Conservation (phyloP, 2,888 invertebrate species). For the Andricus curvator region DNA sequence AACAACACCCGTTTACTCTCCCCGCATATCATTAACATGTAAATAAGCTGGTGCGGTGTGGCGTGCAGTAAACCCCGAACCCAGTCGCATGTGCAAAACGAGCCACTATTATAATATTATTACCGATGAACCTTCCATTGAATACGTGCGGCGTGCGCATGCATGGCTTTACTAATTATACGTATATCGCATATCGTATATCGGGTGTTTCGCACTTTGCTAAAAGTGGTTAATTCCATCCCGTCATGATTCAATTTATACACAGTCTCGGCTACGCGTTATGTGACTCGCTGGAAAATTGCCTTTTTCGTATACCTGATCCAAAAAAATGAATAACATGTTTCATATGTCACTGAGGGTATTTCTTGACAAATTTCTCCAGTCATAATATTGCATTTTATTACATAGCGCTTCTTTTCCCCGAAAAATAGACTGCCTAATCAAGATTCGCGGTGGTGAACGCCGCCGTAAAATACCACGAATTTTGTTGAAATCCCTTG, state of each 20-base stretch:
- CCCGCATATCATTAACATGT: constrained; percentile 75
- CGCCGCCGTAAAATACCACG: too few relatives aligned
- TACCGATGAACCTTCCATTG: constrained; percentile 76
- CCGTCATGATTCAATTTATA: constrained; percentile 27
- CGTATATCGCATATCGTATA: constrained; percentile 32
- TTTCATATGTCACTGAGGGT: not conserved
- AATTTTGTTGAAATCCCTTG: too few relatives aligned
- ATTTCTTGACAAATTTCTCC: too few relatives aligned
- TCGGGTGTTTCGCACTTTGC: constrained; percentile 4
- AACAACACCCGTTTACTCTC: constrained; percentile 44
- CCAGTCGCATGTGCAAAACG: constrained; percentile 74
- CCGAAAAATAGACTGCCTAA: too few relatives aligned
- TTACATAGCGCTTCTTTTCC: too few relatives aligned
- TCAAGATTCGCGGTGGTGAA: too few relatives aligned
- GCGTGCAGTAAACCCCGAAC: constrained; percentile 60
- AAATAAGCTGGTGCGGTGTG: constrained; percentile 67
- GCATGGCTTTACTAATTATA: constrained; percentile 74
- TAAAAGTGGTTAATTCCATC: constrained; percentile 22
- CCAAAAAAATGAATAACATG: not conserved
- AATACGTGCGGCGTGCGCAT: constrained; percentile 67
- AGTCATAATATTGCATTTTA: too few relatives aligned
- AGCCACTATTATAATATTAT: constrained; percentile 76
- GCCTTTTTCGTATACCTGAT: not conserved
- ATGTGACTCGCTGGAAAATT: not conserved
- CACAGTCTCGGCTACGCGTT: not conserved